Evolutionary conservation across 2,888 invertebrate genomes (phyloP), one percentile per base, ranked within the genome.

Genomic region (Macropis europaea): DNA sequence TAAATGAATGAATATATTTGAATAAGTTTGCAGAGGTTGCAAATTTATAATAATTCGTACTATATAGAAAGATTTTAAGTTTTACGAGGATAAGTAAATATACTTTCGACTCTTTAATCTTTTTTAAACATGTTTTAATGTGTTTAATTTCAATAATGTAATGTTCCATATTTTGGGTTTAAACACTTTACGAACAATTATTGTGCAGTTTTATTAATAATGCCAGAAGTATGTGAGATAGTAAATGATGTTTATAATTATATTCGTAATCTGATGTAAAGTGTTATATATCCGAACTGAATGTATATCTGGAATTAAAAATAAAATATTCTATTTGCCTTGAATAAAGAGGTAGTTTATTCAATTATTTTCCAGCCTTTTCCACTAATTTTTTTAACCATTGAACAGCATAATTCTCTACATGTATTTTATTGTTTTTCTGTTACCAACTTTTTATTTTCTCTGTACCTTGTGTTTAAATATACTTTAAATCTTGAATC

Each of bases 381-480:
- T 40, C 73, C 74, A 76, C 76, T 60, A 73, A 60, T 48, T 57
- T 60, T 45, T 47, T 40, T 56, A 56, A 48, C 54, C 30, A 28
- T 34, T 7, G 73, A 61, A 26, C 71, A 63, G 48, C 64, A 48
- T 32, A 48, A 34, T 63, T 68, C 54, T 63, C 75, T 63, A 57
- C 32, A 70, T 66, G 36, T 13, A 48, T 69, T 43, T 57, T 62
- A 26, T 32, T 68, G 22, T 56, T 50, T 66, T 48, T 66, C 56
- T 43, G 56, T 30, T 50, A 26, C 56, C 53, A 24, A 50, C 24
- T 63, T 68, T 66, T 77, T 75, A 70, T 81, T 84, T 86, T 88
- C 86, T 87, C 84, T 79, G 52, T 88, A 83, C 89, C 89, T 89
- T 89, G 89, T 88, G 87, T 88, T 88, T 64, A 32, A 28, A 36